Percentiles rank a stretch among this genome's conserved stretches.
phyloP scores from a whole-genome alignment of 92 coral and sea anemone genomes.

The Galaxea fascicularis region DNA sequence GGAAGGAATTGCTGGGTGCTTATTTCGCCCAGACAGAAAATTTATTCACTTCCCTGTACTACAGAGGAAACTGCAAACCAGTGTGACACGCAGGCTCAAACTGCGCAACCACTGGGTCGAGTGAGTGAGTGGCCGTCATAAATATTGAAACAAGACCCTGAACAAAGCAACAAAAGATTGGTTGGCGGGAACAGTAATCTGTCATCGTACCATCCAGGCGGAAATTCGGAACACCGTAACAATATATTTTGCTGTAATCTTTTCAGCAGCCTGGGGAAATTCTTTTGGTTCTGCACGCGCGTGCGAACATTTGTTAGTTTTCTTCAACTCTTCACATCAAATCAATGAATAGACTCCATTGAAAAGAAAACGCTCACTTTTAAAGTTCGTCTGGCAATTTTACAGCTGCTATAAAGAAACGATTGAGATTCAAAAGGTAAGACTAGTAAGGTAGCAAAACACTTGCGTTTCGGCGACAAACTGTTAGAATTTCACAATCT shows the following conservation, averaged over 20 bases:
- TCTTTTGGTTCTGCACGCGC: neutral
- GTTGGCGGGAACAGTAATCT: conserved; percentile 36
- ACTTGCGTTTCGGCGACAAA: neutral
- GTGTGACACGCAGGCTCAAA: neutral
- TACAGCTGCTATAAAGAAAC: neutral
- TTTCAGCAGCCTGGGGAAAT: neutral
- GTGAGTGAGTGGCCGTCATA: neutral
- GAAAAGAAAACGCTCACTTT: neutral
- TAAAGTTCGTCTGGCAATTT: neutral
- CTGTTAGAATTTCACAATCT: neutral
- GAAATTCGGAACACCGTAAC: conserved; percentile 25
- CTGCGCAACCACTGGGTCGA: neutral
- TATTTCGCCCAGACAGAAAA: neutral
- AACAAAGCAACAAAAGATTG: neutral
- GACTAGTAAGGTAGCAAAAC: neutral
- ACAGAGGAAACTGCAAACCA: conserved; percentile 20
- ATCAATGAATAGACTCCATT: no score
- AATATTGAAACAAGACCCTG: neutral
- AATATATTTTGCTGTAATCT: neutral
- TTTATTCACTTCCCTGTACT: neutral
- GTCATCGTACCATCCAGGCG: conserved; percentile 4
- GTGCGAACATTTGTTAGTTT: neutral
- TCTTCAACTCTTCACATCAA: no score
- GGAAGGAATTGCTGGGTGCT: neutral
- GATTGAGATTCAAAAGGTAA: neutral